phyloP scores from a whole-genome alignment of 2,888 invertebrate genomes.

The Drosophila austrosaltans region DNA sequence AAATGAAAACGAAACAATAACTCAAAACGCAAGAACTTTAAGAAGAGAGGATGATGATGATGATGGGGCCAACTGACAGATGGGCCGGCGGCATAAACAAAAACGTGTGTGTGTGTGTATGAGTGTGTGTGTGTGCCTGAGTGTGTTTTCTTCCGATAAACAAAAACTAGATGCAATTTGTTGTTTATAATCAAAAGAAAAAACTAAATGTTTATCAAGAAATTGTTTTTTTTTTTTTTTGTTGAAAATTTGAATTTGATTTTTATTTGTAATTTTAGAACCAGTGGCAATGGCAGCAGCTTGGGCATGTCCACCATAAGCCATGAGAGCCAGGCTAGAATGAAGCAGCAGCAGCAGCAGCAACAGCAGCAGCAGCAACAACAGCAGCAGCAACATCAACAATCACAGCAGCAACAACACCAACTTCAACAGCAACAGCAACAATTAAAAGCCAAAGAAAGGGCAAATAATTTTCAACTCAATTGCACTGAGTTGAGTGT shows the following conservation, averaged over 20 bases:
- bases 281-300: constrained; percentile 52
- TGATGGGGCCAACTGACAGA: constrained; percentile 71
- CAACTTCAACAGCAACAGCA: constrained; percentile 42
- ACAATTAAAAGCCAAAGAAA: constrained; percentile 52
- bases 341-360: constrained; percentile 79
- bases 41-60: constrained; percentile 50
- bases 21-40: constrained; percentile 67
- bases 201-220: constrained; percentile 19
- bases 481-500: constrained; percentile 56
- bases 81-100: constrained; percentile 59
- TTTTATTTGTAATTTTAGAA: constrained; percentile 52
- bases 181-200: constrained; percentile 39
- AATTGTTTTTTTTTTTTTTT: not conserved
- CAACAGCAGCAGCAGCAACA: constrained; percentile 53
- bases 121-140: not conserved
- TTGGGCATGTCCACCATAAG: constrained; percentile 81
- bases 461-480: constrained; percentile 36
- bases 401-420: constrained; percentile 20
- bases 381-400: constrained; percentile 42
- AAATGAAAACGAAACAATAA: constrained; percentile 68
- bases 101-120: constrained; percentile 15
- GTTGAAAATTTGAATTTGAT: constrained; percentile 1
- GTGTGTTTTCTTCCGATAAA: constrained; percentile 32
- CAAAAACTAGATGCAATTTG: constrained; percentile 35
- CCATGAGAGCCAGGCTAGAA: constrained; percentile 82